Evolutionary conservation across 2,797 vertebrate species (phyloP), one percentile per base, ranked within the genome.

Genomic region (Cichlasoma orientale): DNA sequence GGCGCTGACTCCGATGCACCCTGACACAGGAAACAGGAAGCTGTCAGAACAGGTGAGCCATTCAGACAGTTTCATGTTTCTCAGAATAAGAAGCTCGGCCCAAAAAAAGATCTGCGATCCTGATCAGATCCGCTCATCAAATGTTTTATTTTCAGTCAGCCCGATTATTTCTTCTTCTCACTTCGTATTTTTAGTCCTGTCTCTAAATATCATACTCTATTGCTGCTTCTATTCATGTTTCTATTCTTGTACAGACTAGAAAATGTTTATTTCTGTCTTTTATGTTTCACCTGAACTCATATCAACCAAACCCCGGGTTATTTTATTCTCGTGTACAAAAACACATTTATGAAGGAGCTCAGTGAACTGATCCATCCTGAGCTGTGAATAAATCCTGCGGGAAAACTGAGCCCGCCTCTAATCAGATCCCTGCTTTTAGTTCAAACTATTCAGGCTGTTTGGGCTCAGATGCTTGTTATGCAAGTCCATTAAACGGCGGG

Each of bases 1-100:
- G 94, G 95, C 53, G 78, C 95, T 18, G 94, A 91, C 81, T 98
- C 97, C 92, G 93, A 96, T 0, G 81, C 93, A 21, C 95, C 96
- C 97, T 98, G 89, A 50, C n/a, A 66, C 16, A 50, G 57, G 80
- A 80, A 76, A 50, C 29, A 59, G 75, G 71, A 82, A 84, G 57
- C 5, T 10, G 41, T 75, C 61, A 80, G 69, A n/a, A 11, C 50
- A 56, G 68, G 57, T 56, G 21, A 68, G 12, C 38, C 31, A 33
- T 33, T 33, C 31, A 33, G 7, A 33, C 31, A 33, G 7, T 33
- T 33, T 33, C 31, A 8, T 7, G 31, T 9, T 36, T 36, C 33
- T 36, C 33, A 36, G 33, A 36, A 10, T 10, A 10, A 10, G 36
- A 25, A 63, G 59, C 36, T 41, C 36, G 0, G 21, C 36, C 36